Evolutionary conservation across 2,113 vertebrate genomes (phyloP), one percentile per base, ranked within the genome.

Genomic region (Mus spicilegus): DNA sequence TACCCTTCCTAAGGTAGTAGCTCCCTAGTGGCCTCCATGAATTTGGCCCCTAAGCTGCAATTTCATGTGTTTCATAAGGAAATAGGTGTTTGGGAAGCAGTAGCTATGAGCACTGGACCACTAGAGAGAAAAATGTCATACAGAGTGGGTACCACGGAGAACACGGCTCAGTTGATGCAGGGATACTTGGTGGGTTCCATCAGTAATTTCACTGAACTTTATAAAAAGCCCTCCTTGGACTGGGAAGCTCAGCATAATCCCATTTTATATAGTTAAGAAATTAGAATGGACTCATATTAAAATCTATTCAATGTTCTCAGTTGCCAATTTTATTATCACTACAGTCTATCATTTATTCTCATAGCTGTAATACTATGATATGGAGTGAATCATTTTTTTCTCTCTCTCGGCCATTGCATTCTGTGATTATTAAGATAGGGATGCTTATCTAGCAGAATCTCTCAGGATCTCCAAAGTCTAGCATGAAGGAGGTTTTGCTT

Each of bases 231-330:
- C 20, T 61, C 82, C 30, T 63, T 87, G 30, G 72, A 70, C n/a
- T 69, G 46, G 76, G 76, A 54, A 46, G 24, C 51, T 94, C 86
- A 91, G 54, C 49, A 87, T 17, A 77, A 75, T 95, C 91, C 72
- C 30, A 80, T 65, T 65, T 86, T 88, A 22, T 63, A 39, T 78
- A 84, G 30, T 28, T 73, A 39, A 26, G 13, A 42, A 92, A 89
- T 56, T n/a, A 49, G 77, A 92, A 92, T 65, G 5, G 26, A 70
- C 82, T 87, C 51, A 92, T 95, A 76, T 87, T 13, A 80, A 85
- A 70, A 39, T 88, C 39, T 82, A 39, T 7, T 4, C 4, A 69
- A 19, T 80, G 54, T 58, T 73, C 51, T 30, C 49, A 49, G 42
- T 49, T 28, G 16, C 20, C 46, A 88, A 12, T 28, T 26, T 11